Evolutionary conservation across 2,113 vertebrate genomes (phyloP).

Genomic region (Aldabrachelys gigantea): DNA sequence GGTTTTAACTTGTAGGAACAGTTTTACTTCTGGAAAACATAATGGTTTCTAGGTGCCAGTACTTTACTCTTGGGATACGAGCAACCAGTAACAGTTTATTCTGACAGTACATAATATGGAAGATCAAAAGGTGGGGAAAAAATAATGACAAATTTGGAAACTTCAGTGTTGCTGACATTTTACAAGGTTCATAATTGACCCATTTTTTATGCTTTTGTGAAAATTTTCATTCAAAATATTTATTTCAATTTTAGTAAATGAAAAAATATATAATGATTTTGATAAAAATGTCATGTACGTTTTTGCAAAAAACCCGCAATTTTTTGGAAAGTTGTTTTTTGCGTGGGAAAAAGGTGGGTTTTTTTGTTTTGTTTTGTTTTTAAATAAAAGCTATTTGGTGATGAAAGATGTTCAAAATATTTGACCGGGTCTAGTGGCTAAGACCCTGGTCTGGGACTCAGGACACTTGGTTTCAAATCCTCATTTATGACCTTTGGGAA

Average conservation of each 20-base stretch:
- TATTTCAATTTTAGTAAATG: not conserved
- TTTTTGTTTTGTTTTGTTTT: not conserved
- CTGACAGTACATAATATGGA: not conserved
- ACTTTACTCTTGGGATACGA: slow-evolving; percentile 2
- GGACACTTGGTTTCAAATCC: not conserved
- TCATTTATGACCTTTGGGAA: not conserved
- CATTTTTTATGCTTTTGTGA: not conserved
- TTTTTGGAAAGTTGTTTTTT: not conserved
- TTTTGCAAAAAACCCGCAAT: not conserved
- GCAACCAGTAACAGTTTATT: slow-evolving; percentile 1
- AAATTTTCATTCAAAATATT: not conserved
- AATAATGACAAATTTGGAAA: not conserved
- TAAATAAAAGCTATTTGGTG: not conserved
- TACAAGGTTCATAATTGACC: not conserved
- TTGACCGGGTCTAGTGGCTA: not conserved
- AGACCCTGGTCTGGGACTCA: not conserved
- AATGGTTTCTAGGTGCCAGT: slow-evolving; percentile 13
- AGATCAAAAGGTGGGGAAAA: not conserved
- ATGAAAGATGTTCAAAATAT: not conserved
- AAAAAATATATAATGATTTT: not conserved
- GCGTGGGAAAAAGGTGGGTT: not conserved
- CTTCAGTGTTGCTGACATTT: not conserved
- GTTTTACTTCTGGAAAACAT: not conserved
- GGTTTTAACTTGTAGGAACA: slow-evolving; percentile 31
- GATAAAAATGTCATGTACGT: not conserved